Evolutionary conservation across 2,888 invertebrate genomes (phyloP).

Genomic region (Rhaphigaster nebulosa): DNA sequence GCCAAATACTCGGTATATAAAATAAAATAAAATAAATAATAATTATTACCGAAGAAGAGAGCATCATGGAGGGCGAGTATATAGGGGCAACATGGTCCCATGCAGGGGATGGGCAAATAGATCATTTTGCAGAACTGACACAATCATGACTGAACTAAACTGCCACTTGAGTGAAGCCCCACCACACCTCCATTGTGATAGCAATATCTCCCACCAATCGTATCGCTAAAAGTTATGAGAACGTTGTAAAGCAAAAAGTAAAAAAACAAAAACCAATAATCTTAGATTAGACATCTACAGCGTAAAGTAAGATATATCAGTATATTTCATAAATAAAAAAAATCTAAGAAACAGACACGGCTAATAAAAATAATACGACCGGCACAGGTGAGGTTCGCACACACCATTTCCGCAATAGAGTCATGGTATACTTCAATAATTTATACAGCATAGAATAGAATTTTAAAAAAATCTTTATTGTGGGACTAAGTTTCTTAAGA

Average conservation of each 20-base stretch:
- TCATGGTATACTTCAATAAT: neutral
- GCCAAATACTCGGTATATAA: too few relatives aligned
- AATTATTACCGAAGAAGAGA: neutral
- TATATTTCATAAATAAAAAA: neutral
- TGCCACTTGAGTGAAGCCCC: neutral
- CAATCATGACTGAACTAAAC: slow-evolving; percentile 16
- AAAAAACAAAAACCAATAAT: neutral
- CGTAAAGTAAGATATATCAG: neutral
- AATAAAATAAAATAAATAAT: neutral
- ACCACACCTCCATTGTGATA: neutral
- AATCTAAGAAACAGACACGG: neutral
- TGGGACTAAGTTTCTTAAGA: too few relatives aligned
- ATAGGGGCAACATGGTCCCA: neutral
- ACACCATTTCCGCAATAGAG: neutral
- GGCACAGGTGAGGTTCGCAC: neutral
- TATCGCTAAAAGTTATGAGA: neutral
- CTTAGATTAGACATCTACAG: neutral
- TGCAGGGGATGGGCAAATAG: neutral
- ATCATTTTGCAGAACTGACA: slow-evolving; percentile 18
- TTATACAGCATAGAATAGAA: too few relatives aligned
- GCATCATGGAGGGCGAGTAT: slow-evolving; percentile 3
- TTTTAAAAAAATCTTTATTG: too few relatives aligned
- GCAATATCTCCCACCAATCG: neutral
- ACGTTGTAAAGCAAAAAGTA: too few relatives aligned
- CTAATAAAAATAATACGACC: neutral